Evolutionary conservation across 2,888 invertebrate species (phyloP).

Genomic region (Biston betularia): DNA sequence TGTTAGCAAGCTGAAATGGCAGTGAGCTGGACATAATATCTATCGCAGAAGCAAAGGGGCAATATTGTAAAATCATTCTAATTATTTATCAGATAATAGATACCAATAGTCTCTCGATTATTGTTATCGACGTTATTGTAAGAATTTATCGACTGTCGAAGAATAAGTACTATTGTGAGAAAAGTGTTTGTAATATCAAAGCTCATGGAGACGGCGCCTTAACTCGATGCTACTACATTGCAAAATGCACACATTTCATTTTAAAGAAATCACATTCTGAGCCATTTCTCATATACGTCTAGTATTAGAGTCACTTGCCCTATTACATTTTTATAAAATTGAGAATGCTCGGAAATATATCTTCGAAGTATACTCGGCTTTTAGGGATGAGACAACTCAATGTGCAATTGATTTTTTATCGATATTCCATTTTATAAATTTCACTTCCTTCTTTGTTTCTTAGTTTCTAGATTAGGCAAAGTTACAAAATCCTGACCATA

Average conservation of each 20-base stretch:
- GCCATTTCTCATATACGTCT: conserved; percentile 13
- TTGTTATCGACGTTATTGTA: not conserved
- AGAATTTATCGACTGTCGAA: not conserved
- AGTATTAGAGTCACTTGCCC: conserved; percentile 16
- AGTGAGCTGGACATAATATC: no score
- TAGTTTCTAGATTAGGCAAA: no score
- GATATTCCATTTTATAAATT: no score
- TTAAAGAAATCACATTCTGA: not conserved
- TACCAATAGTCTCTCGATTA: not conserved
- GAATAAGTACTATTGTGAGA: not conserved
- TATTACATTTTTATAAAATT: conserved; percentile 32
- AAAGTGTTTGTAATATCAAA: not conserved
- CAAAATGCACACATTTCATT: not conserved
- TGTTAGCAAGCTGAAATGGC: no score
- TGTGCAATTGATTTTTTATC: no score
- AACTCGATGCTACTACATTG: not conserved
- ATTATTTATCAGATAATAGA: no score
- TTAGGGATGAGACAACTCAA: conserved; percentile 16
- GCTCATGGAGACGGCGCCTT: not conserved
- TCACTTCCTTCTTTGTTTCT: no score
- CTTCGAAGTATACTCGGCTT: conserved; percentile 1
- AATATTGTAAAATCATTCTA: no score
- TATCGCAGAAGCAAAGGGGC: no score
- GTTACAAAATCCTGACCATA: no score
- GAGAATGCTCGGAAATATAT: conserved; percentile 27